These are phyloP conservation scores for Spizaetus ornatus DNA, from an alignment of 2,113 vertebrate genomes.

Conservation along the genomic window DNA sequence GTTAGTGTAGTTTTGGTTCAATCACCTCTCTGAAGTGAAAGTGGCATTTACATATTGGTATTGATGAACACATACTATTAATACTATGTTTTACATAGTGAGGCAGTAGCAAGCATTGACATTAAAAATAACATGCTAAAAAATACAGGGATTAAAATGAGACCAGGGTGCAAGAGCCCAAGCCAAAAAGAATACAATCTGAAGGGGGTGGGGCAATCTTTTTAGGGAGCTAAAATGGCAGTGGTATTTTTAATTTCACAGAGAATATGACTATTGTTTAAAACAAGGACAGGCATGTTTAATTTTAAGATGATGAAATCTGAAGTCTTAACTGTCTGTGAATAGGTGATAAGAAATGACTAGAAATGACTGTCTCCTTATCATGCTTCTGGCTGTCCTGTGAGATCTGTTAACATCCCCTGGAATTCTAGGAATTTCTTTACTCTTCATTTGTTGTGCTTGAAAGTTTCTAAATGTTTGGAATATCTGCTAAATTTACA, in stretches of 20 bases:
- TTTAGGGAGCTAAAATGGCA: neutral
- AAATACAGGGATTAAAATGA: neutral
- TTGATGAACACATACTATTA: neutral
- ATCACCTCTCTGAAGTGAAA: neutral
- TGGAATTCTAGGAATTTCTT: slow-evolving; percentile 65
- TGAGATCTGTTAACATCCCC: slow-evolving; percentile 38
- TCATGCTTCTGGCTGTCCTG: slow-evolving; percentile 20
- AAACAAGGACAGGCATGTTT: neutral
- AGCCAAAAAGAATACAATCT: neutral
- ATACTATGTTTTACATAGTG: neutral
- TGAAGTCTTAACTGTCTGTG: slow-evolving; percentile 18
- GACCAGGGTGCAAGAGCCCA: neutral
- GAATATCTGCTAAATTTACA: neutral
- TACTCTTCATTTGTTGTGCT: slow-evolving; percentile 7
- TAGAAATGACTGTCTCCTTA: slow-evolving; percentile 21
- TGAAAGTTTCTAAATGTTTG: neutral
- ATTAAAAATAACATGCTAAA: neutral
- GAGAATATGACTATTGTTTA: neutral
- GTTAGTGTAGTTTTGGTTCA: neutral
- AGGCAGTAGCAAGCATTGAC: neutral
- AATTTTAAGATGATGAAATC: slow-evolving; percentile 19
- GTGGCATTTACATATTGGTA: neutral
- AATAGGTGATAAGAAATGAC: slow-evolving; percentile 26
- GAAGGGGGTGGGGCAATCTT: neutral
- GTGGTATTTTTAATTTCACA: neutral